Base-by-base conservation (phyloP, 2,888 invertebrate species). In the Apodemia duryi region DNA sequence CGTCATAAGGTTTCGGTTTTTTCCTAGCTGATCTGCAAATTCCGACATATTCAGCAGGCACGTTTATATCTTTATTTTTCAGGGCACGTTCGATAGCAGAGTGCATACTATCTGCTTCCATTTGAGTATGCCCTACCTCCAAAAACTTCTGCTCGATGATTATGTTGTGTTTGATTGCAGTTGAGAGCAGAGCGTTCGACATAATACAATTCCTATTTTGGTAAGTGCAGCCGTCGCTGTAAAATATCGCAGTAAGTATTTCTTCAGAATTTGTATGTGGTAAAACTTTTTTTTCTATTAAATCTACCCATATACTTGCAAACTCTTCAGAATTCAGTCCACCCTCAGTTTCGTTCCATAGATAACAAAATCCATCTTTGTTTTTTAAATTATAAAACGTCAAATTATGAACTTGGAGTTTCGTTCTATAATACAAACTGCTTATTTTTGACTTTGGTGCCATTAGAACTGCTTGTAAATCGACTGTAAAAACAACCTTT, bases 301-400 rank as follows among this genome's bases (percentile, higher is more conserved):
- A 61, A 21, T 28, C 28, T 28, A 61, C 61, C 43, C 38, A 41
- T 11, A 61, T 4, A 41, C 43, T 41, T 41, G 61, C 61, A 61
- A 61, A 62, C 43, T 62, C 43, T 43, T 62, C 62, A 43, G 62
- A 41, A 29, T 41, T 62, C 28, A 46, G 29, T 13, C 62, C 29
- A 11, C 62, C 61, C 46, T 62, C 62, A 46, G 46, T 43, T 41
- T 62, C 43, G 28, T 62, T 46, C 62, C 62, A 62, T 28, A 62
- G 28, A 41, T 43, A 62, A 28, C 62, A 62, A 43, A 29, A 62
- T 21, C 43, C 43, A 43, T 62, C 62, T 62, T 62, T 62, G 62
- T 41, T 46, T 6, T 41, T 62, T 41, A 62, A 35, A 43, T 62
- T 62, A 28, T 29, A 43, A 43, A 62, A 43, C 10, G 29, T 29